These are phyloP conservation scores for Andrena trimmerana DNA, from an alignment of 2,888 invertebrate genomes.

Conservation along the genomic window DNA sequence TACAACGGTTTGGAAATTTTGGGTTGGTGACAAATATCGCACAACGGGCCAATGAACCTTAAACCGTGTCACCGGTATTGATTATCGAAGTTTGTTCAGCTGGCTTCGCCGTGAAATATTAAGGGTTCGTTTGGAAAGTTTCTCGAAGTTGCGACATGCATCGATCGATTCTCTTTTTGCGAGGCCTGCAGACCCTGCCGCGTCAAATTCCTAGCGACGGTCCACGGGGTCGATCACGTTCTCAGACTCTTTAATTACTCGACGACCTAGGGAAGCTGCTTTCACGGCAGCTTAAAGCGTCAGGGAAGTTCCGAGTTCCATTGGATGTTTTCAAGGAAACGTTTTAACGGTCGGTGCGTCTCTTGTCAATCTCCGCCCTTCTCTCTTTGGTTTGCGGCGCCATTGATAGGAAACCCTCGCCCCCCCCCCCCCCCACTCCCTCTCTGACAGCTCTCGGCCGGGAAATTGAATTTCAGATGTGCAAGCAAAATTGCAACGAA, in stretches of 20 bases:
- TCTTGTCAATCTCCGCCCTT: conserved; percentile 69
- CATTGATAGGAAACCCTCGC: conserved; percentile 40
- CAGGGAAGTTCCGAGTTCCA: conserved; percentile 67
- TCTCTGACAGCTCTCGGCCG: conserved; percentile 39
- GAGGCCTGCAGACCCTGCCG: conserved; percentile 22
- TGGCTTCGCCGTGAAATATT: conserved; percentile 63
- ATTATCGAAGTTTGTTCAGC: conserved; percentile 51
- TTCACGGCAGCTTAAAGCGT: conserved; percentile 75
- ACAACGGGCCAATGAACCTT: conserved; percentile 47
- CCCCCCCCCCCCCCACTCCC: background rate
- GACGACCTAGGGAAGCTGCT: conserved; percentile 73
- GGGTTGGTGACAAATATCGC: conserved; percentile 20
- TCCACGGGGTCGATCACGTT: conserved; percentile 39
- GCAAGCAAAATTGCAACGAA: conserved; percentile 56
- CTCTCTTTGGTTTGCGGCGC: conserved; percentile 51
- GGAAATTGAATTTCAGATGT: conserved; percentile 62
- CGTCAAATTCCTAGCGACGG: conserved; percentile 24
- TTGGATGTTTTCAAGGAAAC: conserved; percentile 49
- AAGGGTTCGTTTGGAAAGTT: conserved; percentile 48
- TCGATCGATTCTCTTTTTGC: conserved; percentile 55
- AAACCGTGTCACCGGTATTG: conserved; percentile 46
- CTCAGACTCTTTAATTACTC: conserved; percentile 75
- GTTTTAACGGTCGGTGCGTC: conserved; percentile 47
- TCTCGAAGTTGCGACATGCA: conserved; percentile 39
- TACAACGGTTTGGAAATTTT: conserved; percentile 13